Base-by-base conservation (phyloP, 2,888 invertebrate genomes). In the Poecilus cupreus region DNA sequence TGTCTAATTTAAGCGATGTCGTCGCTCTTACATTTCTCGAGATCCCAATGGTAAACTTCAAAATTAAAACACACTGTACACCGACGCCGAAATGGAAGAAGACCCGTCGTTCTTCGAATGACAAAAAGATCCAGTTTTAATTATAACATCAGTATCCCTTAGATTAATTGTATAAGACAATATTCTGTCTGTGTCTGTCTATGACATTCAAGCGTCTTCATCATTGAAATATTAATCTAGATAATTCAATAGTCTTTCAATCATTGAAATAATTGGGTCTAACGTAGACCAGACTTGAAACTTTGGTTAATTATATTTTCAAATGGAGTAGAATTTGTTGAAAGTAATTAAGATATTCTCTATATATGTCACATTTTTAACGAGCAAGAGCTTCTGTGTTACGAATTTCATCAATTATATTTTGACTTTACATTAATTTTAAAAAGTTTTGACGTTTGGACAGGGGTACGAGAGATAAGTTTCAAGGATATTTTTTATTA, bases 221-320 rank as follows among this genome's bases (percentile, higher is more conserved):
- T 79, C 79, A 26, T 22, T 37, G 20, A 51, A n/a, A 49, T 32
- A 68, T 32, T 51, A 26, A 70, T 70, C 51, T 49, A 72, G 70
- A 57, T 72, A 75, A 72, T 80, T 72, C 72, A 57, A 70, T 57
- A 24, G 57, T 24, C 70, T 72, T 54, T 80, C 72, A 80, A 72
- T 72, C 54, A 80, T 72, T 39, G 32, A 16, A 80, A 72, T 80
- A 80, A 80, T 80, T 80, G 72, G 72, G n/a, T 13, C 49, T 26
- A 68, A 32, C 24, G 0, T 24, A 2, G 26, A 46, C n/a, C 20
- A 6, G 22, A 37, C 11, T 54, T 18, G 2, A n/a, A 24, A 24
- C 16, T 75, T 24, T 2, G 4, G n/a, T 49, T 75, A 75, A 51
- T 75, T 75, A 75, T 51, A 39, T 68, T 39, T 68, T 68, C 11